These are phyloP conservation scores for Gambusia affinis DNA, from an alignment of 2,113 vertebrate species.

Conservation along the genomic window DNA sequence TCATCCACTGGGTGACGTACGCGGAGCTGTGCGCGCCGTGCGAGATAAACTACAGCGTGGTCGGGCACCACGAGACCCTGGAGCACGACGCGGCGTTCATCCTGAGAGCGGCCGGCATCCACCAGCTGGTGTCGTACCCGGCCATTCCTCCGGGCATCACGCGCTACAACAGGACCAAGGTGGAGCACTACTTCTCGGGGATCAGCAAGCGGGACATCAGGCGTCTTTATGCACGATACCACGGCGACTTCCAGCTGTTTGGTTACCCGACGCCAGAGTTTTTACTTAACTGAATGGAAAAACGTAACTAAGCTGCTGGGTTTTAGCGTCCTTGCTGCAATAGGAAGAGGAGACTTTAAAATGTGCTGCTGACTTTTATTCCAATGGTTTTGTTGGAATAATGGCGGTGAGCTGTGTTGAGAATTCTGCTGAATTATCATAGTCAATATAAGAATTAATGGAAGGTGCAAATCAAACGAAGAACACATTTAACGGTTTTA, in stretches of 20 bases:
- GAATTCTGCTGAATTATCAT: not conserved
- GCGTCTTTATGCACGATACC: constrained; percentile 88
- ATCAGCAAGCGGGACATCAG: constrained; percentile 90
- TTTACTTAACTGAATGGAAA: constrained; percentile 83
- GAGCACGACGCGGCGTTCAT: constrained; percentile 91
- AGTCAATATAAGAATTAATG: not conserved
- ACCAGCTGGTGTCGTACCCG: constrained; percentile 89
- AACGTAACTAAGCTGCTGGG: not conserved
- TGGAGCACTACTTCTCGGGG: constrained; percentile 90
- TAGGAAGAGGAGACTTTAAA: not conserved
- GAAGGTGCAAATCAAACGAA: not conserved
- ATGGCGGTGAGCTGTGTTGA: not conserved
- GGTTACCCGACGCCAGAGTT: constrained; percentile 92
- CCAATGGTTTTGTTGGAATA: not conserved
- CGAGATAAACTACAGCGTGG: constrained; percentile 87
- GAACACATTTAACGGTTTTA: not conserved
- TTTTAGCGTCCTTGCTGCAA: constrained; percentile 14
- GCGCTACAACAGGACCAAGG: constrained; percentile 92
- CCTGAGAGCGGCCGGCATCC: constrained; percentile 87
- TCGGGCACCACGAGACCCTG: constrained; percentile 96
- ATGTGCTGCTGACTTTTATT: not conserved
- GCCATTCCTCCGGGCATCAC: constrained; percentile 94
- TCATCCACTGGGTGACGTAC: constrained; percentile 96
- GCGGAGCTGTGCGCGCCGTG: constrained; percentile 95
- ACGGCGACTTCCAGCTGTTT: constrained; percentile 94